phyloP scores from a whole-genome alignment of 2,797 vertebrate genomes.

The Cichlasoma orientale region DNA sequence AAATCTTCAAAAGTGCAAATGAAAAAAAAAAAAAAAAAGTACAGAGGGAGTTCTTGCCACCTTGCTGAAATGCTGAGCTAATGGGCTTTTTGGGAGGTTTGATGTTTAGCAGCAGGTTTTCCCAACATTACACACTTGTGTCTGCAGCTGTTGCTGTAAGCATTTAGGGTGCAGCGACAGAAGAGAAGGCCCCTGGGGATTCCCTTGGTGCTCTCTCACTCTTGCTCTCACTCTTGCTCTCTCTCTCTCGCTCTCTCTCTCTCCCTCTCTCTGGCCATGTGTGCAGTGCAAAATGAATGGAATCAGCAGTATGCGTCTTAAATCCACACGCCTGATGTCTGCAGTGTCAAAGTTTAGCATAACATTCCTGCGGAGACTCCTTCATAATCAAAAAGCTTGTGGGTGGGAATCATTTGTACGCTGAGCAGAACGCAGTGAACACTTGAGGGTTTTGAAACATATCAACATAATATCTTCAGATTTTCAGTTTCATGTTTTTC shows the following conservation, averaged over 20 bases:
- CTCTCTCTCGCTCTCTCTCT: conserved; percentile 3
- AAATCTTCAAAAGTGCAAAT: conserved; percentile 24
- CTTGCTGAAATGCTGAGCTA: conserved; percentile 39
- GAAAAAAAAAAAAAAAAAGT: conserved; percentile 8
- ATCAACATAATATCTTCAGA: conserved; percentile 11
- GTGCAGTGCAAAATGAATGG: conserved; percentile 65
- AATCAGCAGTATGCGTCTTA: conserved; percentile 72
- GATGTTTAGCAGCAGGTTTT: conserved; percentile 74
- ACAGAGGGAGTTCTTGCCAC: conserved; percentile 8
- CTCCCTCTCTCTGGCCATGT: conserved; percentile 44
- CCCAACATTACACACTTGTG: conserved; percentile 73
- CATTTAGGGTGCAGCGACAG: conserved; percentile 57
- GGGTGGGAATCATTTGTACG: conserved; percentile 11
- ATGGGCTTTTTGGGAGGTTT: conserved; percentile 63
- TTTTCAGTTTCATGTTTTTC: conserved; percentile 13
- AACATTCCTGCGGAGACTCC: conserved; percentile 67
- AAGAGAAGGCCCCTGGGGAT: conserved; percentile 61
- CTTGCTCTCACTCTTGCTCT: conserved; percentile 3
- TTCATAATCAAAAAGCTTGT: conserved; percentile 49
- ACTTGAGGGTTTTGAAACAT: conserved; percentile 5
- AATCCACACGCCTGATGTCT: conserved; percentile 62
- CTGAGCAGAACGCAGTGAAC: conserved; percentile 27
- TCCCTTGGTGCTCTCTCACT: conserved; percentile 30
- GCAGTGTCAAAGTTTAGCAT: conserved; percentile 49
- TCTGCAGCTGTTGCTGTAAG: conserved; percentile 74